phyloP scores from a whole-genome alignment of 2,797 vertebrate species.

The Petrocephalus schoutedeni region DNA sequence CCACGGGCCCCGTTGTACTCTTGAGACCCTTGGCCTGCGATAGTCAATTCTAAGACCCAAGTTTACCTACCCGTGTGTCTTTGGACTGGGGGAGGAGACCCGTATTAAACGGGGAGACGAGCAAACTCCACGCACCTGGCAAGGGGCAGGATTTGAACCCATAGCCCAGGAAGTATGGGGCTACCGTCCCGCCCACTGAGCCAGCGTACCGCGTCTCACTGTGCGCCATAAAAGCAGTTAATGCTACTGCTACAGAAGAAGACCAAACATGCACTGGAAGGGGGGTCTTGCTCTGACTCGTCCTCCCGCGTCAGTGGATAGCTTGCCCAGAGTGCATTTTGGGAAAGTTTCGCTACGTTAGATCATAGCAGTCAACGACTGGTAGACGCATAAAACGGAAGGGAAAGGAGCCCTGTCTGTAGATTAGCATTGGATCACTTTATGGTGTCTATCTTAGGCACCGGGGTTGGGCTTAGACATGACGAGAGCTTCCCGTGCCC shows the following conservation, averaged over 20 bases:
- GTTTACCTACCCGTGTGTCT: not conserved
- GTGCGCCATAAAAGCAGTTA: not conserved
- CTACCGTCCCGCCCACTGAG: not conserved
- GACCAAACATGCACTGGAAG: not conserved
- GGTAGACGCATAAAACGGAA: not conserved
- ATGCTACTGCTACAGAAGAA: not conserved
- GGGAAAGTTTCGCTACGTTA: not conserved
- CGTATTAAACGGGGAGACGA: not conserved
- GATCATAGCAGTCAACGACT: not conserved
- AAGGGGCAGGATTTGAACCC: not conserved
- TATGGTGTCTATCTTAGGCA: conserved; percentile 61
- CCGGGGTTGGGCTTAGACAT: conserved; percentile 63
- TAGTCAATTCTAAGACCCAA: not conserved
- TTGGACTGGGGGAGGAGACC: not conserved
- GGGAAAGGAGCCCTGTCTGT: conserved; percentile 23
- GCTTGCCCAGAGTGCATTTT: not conserved
- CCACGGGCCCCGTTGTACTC: not conserved
- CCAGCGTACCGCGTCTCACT: not conserved
- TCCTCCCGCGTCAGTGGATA: not conserved
- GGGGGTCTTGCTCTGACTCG: not conserved
- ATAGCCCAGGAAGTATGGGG: not conserved
- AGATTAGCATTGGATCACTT: conserved; percentile 70
- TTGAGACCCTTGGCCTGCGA: not conserved
- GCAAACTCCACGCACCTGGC: not conserved
- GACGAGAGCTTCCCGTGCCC: not conserved